phyloP scores from a whole-genome alignment of 1,140 invertebrate genomes.

The Drosophila ohnishii region DNA sequence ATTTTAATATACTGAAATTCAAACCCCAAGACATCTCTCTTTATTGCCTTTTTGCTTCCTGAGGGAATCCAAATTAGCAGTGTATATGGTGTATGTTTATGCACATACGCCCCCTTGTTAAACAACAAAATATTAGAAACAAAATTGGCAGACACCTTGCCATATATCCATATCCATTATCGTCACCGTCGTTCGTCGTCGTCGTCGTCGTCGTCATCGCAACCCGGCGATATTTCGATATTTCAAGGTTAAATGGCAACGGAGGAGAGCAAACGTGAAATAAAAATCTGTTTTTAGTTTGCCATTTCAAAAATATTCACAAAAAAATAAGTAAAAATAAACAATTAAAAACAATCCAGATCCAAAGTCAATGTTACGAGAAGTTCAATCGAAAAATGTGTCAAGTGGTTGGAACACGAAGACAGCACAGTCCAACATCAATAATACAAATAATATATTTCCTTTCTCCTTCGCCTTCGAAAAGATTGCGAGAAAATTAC shows the following conservation, averaged over 20 bases:
- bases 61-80: constrained; percentile 44
- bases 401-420: constrained; percentile 1
- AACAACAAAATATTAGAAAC: constrained; percentile 22
- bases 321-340: background rate
- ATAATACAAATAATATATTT: background rate
- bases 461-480: too few relatives aligned
- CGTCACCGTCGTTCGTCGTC: constrained; percentile 15
- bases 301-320: constrained; percentile 17
- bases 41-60: constrained; percentile 20
- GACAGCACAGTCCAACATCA: constrained; percentile 4
- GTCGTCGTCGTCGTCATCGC: constrained; percentile 29
- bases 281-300: constrained; percentile 74
- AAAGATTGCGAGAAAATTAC: background rate
- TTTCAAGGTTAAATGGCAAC: constrained; percentile 62
- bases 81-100: constrained; percentile 1
- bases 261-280: constrained; percentile 51
- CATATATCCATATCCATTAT: constrained; percentile 57
- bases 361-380: constrained; percentile 25
- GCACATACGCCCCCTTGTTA: constrained; percentile 47
- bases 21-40: constrained; percentile 27
- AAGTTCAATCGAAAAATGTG: constrained; percentile 14
- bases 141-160: constrained; percentile 59
- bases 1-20: constrained; percentile 22
- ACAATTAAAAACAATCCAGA: constrained; percentile 14
- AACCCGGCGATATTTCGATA: constrained; percentile 58